These are phyloP conservation scores for Creontiades dilutus DNA, from an alignment of 2,888 invertebrate genomes.

Conservation along the genomic window DNA sequence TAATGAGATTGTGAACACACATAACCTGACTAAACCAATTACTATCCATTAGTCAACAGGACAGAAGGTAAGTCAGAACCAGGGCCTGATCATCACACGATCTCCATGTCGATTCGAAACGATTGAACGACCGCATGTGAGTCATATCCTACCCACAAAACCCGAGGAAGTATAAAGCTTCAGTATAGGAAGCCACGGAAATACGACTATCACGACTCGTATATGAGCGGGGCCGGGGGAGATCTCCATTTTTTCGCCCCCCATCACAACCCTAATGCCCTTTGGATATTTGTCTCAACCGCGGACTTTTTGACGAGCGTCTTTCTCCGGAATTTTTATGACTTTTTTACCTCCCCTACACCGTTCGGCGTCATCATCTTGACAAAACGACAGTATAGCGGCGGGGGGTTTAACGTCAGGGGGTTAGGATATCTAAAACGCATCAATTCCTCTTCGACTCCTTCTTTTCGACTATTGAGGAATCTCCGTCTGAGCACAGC, in stretches of 20 bases:
- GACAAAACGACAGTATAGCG: neutral
- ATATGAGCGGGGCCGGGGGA: constrained; percentile 5
- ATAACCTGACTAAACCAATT: no score
- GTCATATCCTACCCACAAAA: constrained; percentile 21
- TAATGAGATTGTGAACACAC: no score
- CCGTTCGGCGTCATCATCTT: neutral
- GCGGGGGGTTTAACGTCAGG: neutral
- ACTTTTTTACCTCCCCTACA: neutral
- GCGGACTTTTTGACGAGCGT: constrained; percentile 45
- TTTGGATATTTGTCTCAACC: constrained; percentile 39
- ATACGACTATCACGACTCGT: neutral
- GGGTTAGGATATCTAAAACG: constrained; percentile 44
- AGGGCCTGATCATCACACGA: neutral
- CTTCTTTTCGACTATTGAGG: neutral
- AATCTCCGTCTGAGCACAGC: neutral
- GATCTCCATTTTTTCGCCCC: neutral
- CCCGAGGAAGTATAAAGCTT: neutral
- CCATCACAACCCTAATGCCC: constrained; percentile 33
- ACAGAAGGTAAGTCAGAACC: no score
- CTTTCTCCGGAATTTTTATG: constrained; percentile 45
- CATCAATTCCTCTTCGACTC: constrained; percentile 27
- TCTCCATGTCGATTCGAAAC: neutral
- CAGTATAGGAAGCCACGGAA: neutral
- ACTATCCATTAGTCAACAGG: no score
- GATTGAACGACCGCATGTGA: constrained; percentile 7